Evolutionary conservation across 2,888 invertebrate genomes (phyloP), one percentile per base, ranked within the genome.

Genomic region (Heliconius ethilla): DNA sequence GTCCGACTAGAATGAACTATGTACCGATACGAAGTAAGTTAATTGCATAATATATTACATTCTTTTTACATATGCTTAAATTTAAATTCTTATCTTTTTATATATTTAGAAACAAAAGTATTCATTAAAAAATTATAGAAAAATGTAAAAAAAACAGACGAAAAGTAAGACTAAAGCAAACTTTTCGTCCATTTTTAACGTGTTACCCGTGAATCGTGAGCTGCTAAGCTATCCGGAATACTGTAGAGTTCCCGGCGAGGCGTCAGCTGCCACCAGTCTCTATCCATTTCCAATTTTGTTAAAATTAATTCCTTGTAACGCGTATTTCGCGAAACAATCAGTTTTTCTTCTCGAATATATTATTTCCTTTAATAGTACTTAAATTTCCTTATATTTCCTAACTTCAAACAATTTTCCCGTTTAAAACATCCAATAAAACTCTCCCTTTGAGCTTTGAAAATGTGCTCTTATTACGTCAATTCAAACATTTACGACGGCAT

Each of bases 141-240:
- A 59, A 59, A 22, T 70, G 3, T n/a, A 27, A 51, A 29, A 65
- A 40, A 40, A 40, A 2, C 40, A 11, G 40, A 40, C 0, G 9
- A 51, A 15, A 51, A 45, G 45, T 45, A 45, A 45, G 15, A 45
- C 15, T 3, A 15, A 45, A 45, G 45, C 45, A 15, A 45, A 45
- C 15, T 6, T 51, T 2, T 51, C 45, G 2, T 2, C 22, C 7
- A 3, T 9, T 51, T 9, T 51, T 2, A 51, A 51, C 7, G 7
- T 33, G 77, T 91, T 90, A 96, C 96, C 95, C 95, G 87, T 83
- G 96, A 96, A 84, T 96, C 96, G 76, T 92, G 83, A 66, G 96
- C 94, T 5, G 95, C 94, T 81, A 96, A 90, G 84, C 95, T 93
- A 81, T 96, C 96, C 0, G 96, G 95, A 62, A 96, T 87, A 22